These are phyloP conservation scores for Porites cylindrica DNA, from an alignment of 92 coral and sea anemone genomes.

Conservation along the genomic window DNA sequence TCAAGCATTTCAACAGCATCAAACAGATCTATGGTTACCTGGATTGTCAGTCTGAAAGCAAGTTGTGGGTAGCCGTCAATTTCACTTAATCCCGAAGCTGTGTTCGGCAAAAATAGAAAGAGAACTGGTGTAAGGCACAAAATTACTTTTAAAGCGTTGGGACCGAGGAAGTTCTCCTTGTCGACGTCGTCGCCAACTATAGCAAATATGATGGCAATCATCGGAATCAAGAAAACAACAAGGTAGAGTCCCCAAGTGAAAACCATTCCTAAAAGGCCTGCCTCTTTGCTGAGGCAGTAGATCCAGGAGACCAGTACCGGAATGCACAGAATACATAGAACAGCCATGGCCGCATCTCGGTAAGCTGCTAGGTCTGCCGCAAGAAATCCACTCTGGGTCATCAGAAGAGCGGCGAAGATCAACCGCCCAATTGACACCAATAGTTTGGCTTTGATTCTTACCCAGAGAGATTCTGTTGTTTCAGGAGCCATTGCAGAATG, in stretches of 20 bases:
- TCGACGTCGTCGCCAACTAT: slow-evolving; percentile 15
- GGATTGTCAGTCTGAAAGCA: slow-evolving; percentile 40
- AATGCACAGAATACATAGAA: background rate
- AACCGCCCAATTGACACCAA: background rate
- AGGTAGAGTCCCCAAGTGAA: background rate
- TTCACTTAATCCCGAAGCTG: background rate
- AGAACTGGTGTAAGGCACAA: slow-evolving; percentile 30
- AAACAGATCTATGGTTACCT: slow-evolving; percentile 67
- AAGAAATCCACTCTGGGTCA: slow-evolving; percentile 5
- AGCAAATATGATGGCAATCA: background rate
- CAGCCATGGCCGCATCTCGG: background rate
- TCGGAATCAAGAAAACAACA: background rate
- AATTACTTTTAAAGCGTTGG: background rate
- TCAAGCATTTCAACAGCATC: slow-evolving; percentile 69
- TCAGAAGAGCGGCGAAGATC: background rate
- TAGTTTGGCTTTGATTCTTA: background rate
- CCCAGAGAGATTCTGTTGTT: background rate
- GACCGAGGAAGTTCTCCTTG: slow-evolving; percentile 10
- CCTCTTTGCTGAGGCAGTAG: no score
- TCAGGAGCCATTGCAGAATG: background rate
- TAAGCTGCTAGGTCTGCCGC: background rate
- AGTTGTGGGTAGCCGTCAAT: slow-evolving; percentile 13
- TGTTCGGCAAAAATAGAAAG: slow-evolving; percentile 21
- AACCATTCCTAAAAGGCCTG: no score
- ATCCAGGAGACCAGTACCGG: slow-evolving; percentile 3